Conservation (phyloP, 2,888 invertebrate genomes). For the Idaea straminata region DNA sequence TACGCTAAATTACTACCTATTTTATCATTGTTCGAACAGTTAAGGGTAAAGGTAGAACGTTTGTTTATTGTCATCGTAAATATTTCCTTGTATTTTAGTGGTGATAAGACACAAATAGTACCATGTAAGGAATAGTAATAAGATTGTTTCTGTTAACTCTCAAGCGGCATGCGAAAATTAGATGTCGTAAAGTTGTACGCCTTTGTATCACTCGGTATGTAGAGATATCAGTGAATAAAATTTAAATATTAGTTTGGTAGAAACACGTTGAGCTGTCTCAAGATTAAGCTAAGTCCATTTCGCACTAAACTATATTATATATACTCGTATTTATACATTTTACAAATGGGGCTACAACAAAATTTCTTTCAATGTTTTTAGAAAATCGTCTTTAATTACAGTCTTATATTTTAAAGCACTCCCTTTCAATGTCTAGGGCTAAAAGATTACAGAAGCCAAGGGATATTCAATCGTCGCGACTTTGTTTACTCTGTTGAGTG, state of each 20-base stretch:
- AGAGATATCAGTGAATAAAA: neutral
- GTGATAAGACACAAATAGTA: neutral
- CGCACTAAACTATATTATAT: no score
- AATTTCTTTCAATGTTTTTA: neutral
- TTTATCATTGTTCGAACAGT: constrained; percentile 43
- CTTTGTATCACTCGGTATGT: neutral
- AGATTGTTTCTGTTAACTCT: neutral
- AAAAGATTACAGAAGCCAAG: constrained; percentile 29
- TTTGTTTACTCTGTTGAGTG: constrained; percentile 52
- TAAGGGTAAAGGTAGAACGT: neutral
- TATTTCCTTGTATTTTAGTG: constrained; percentile 1
- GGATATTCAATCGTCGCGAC: constrained; percentile 73
- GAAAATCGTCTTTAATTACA: neutral
- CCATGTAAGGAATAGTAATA: neutral
- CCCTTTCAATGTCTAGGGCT: constrained; percentile 8
- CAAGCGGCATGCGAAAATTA: constrained; percentile 1
- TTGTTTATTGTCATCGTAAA: constrained; percentile 1
- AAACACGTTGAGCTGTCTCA: neutral
- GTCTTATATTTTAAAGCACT: neutral
- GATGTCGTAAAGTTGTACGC: neutral
- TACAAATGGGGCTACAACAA: neutral
- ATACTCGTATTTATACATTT: neutral
- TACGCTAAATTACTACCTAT: constrained; percentile 2
- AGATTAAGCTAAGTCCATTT: neutral
- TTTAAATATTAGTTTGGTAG: neutral